A percentile compares a stretch with the other conserved stretches of the same genome.
phyloP scores from a whole-genome alignment of 2,797 vertebrate genomes.

The Pseudochaenichthys georgianus region DNA sequence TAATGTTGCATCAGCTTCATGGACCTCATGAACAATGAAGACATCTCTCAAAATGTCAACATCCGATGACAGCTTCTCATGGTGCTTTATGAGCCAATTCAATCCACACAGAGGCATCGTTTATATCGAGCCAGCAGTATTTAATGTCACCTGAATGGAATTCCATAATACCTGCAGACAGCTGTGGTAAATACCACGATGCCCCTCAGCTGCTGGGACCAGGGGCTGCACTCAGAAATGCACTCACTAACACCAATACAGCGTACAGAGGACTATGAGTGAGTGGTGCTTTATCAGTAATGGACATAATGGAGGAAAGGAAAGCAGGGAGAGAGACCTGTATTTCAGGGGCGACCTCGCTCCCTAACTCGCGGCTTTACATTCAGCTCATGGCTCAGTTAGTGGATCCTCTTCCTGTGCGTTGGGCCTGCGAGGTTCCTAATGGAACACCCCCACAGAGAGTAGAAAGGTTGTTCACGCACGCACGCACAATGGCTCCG shows the following conservation, averaged over 20 bases:
- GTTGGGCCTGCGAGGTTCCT: conserved; percentile 42
- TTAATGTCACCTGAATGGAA: conserved; percentile 12
- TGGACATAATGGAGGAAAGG: conserved; percentile 34
- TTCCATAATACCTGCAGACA: conserved; percentile 25
- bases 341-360: conserved; percentile 12
- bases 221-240: conserved; percentile 30
- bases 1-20: conserved; percentile 23
- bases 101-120: conserved; percentile 16
- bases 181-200: conserved; percentile 33
- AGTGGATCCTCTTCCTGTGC: conserved; percentile 34
- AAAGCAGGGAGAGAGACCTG: conserved; percentile 24
- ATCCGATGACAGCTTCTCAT: conserved; percentile 24
- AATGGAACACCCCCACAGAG: conserved; percentile 58
- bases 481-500: conserved; percentile 40
- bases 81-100: conserved; percentile 46
- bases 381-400: conserved; percentile 29
- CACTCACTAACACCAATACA: conserved; percentile 26
- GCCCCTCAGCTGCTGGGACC: conserved; percentile 18
- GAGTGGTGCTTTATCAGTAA: conserved; percentile 66
- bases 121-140: background rate
- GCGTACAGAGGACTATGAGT: conserved; percentile 15
- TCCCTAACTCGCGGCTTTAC: conserved; percentile 32
- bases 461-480: conserved; percentile 34
- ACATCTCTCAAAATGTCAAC: conserved; percentile 44
- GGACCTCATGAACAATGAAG: conserved; percentile 18